Evolutionary conservation across 1,140 invertebrate genomes (phyloP), one percentile per base, ranked within the genome.

Genomic region (Archegozetes longisetosus): DNA sequence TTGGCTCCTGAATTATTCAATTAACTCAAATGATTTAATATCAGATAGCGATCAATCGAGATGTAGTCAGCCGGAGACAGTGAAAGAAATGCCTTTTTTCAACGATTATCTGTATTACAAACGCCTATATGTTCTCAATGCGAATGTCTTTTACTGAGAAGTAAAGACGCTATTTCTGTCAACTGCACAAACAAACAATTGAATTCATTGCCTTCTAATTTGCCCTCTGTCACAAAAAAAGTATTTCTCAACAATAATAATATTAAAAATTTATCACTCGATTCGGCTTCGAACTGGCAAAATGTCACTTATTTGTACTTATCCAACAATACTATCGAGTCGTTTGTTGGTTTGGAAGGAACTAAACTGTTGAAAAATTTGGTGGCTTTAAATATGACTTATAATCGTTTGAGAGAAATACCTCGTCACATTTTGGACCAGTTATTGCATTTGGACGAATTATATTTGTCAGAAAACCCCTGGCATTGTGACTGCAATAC

Each of bases 401-500:
- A 61, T 23, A 66, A 66, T 55, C 49, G 51, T 23, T 52, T 66
- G n/a, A 64, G 50, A 17, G 62, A 64, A 51, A 55, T 66, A 23
- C 64, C 63, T 4, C 62, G 55, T 22, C 58, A 66, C 26, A 65
- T 65, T 14, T 52, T 66, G 6, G 62, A 63, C 6, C 62, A 61
- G 23, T 61, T 64, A 17, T 51, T 52, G 24, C 50, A 61, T 1
- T 28, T 66, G 9, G 63, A 64, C 58, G 59, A 65, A 53, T n/a
- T 66, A 14, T 58, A 55, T 40, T 32, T 66, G 6, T 58, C 59
- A 29, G 58, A 63, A 12, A 66, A 66, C 55, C 65, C 65, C 1
- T 66, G 62, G 64, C 60, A 48, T 28, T 66, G 65, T 53, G 64
- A 66, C 51, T 66, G 65, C 20, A 61, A 66, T 17, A 65, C 63